Conservation (phyloP, 2,888 invertebrate species). For the Malthinus flaveolus region DNA sequence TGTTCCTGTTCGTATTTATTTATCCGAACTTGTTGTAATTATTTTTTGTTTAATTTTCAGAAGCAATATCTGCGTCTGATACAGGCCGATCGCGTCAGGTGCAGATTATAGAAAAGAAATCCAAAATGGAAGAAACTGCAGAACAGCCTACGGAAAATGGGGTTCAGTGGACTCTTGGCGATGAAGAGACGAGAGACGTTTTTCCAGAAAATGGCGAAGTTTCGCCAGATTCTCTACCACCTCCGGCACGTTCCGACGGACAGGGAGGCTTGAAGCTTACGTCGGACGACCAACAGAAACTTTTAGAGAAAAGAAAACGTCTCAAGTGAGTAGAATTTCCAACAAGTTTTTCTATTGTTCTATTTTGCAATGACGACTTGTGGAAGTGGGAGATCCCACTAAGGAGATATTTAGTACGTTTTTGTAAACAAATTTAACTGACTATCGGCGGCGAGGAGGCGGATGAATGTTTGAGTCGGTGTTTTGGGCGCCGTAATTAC, state of each 20-base stretch:
- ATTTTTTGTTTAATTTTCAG: conserved; percentile 7
- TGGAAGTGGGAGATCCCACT: too few relatives aligned
- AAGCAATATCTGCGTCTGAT: conserved; percentile 11
- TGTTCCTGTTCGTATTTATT: too few relatives aligned
- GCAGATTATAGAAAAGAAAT: neutral
- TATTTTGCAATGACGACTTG: too few relatives aligned
- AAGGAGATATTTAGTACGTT: too few relatives aligned
- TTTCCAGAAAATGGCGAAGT: conserved; percentile 56
- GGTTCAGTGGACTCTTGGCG: conserved; percentile 45
- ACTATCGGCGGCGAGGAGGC: too few relatives aligned
- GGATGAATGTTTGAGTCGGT: too few relatives aligned
- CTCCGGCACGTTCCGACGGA: conserved; percentile 54
- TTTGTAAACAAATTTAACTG: too few relatives aligned
- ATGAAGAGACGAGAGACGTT: conserved; percentile 52
- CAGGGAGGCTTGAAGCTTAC: conserved; percentile 45
- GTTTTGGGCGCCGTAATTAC: too few relatives aligned
- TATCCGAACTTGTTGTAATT: too few relatives aligned
- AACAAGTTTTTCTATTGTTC: too few relatives aligned
- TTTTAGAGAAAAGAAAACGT: conserved; percentile 46
- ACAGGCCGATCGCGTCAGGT: conserved; percentile 6
- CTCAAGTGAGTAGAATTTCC: conserved; percentile 46
- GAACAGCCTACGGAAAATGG: conserved; percentile 44
- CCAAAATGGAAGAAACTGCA: conserved; percentile 54
- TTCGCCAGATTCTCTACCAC: conserved; percentile 42
- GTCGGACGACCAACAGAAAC: conserved; percentile 40